Evolutionary conservation across 2,113 vertebrate genomes (phyloP), one percentile per base, ranked within the genome.

Genomic region (Phyllopteryx taeniolatus): DNA sequence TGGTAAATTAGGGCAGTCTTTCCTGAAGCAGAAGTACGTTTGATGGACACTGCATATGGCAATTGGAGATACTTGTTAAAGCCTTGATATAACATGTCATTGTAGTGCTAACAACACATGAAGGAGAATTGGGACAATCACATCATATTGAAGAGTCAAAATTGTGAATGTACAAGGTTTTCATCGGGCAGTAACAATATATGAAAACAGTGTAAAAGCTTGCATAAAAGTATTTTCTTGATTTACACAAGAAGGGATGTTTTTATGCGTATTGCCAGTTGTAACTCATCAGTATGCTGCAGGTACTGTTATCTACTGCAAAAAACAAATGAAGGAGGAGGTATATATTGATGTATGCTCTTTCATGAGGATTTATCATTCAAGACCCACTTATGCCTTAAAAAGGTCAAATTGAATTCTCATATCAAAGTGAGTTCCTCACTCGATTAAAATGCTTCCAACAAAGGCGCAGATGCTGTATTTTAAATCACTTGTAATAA

Each of bases 321-420:
- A 85, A 80, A 85, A 84, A 80, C 82, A 76, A 72, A 49, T 6
- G 15, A 49, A 59, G 64, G 72, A 49, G 70, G 67, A 72, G 49
- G 71, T 43, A 70, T 60, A 74, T 76, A 86, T 78, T 80, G 85
- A 85, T 76, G 82, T 75, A 22, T 71, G 68, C 67, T 68, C 81
- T 81, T 85, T 88, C 68, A 77, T 71, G 72, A 84, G 80, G 77
- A 87, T 73, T 76, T 85, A 85, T 83, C 83, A 86, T 83, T 85
- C 83, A 78, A 82, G 77, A 61, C 78, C 67, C 84, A 83, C 77
- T 84, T 80, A 72, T 19, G 51, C 53, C 71, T 39, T n/a, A 72
- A 78, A 90, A 91, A 91, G 85, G 86, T 90, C 87, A 88, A 81
- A 87, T 83, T 42, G 79, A 88, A 81, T 85, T 80, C 72, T 76